Base-by-base conservation (phyloP, 1,140 invertebrate species). In the Hesperophylax magnus region DNA sequence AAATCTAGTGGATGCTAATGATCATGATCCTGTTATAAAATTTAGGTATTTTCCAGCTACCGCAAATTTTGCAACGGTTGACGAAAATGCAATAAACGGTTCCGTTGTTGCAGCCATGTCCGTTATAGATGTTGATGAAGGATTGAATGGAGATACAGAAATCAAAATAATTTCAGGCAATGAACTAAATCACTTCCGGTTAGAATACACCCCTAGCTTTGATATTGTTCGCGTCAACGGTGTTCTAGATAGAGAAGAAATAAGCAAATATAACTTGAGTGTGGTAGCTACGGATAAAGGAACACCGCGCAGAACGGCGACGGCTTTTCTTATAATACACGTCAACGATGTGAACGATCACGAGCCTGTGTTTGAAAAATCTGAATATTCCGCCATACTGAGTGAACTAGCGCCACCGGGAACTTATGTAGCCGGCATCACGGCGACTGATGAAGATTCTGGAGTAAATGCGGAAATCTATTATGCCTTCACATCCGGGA, bases 281-380 rank as follows among this genome's bases (percentile, higher is more conserved):
- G 94, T 99, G 24, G 93, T 97, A 34, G 97, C 97, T 0, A 95
- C 93, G 5, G 97, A 99, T 88, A 95, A 94, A 88, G 98, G 97
- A 0, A 93, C 93, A 22, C 96, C 97, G 39, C 93, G 95, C 3
- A 91, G 96, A 76, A 96, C 95, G n/a, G 93, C 95, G 1, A 95
- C 94, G 0, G 93, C 95, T 15, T 95, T 97, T 88, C 91, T 98
- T 74, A 95, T 97, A 20, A 97, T 99, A 87, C 93, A 96, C 85
- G 96, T 99, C 0, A 98, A 98, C 87, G 98, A 99, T 87, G 95
- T 97, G 0, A 98, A 98, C 89, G 97, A 99, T 87, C 96, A 97
- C 88, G 96, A 97, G 85, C 97, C 97, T 1, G 96, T 97, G 4
- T 98, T 98, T 86, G 96, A 97, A 87, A 97, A 98, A 88, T 96